Conservation (phyloP, 2,797 vertebrate genomes). For the Pangasius macronema region DNA sequence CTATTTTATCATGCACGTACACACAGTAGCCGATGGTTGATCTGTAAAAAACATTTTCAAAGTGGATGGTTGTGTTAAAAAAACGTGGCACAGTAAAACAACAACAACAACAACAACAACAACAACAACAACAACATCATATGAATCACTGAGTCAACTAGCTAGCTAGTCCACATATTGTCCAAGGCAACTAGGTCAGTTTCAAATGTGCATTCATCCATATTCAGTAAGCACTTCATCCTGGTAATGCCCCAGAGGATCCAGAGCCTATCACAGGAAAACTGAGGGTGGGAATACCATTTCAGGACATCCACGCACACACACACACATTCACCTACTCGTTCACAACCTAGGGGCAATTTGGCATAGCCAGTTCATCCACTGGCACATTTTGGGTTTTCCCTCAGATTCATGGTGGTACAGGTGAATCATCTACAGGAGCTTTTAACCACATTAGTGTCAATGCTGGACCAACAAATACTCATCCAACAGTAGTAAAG, state of each 20-base stretch:
- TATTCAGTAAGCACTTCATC: neutral
- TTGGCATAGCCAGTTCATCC: neutral
- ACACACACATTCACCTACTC: neutral
- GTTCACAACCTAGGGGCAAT: neutral
- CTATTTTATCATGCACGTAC: neutral
- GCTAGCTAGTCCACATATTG: neutral
- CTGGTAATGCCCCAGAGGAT: neutral
- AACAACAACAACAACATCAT: too few species aligned
- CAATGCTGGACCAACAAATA: neutral
- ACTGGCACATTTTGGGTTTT: neutral
- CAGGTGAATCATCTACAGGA: neutral
- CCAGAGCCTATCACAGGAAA: neutral
- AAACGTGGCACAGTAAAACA: neutral
- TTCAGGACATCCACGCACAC: neutral
- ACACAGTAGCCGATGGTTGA: too few species aligned
- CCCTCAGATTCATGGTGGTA: neutral
- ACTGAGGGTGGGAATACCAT: neutral
- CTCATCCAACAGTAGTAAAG: neutral
- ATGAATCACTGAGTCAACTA: neutral
- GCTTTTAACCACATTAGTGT: neutral
- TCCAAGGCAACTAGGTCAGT: too few species aligned
- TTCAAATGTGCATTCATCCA: neutral
- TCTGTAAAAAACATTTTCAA: neutral
- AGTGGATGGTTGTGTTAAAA: neutral
- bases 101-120: neutral